phyloP scores from a whole-genome alignment of 2,888 invertebrate species.

The Agrilus mali region DNA sequence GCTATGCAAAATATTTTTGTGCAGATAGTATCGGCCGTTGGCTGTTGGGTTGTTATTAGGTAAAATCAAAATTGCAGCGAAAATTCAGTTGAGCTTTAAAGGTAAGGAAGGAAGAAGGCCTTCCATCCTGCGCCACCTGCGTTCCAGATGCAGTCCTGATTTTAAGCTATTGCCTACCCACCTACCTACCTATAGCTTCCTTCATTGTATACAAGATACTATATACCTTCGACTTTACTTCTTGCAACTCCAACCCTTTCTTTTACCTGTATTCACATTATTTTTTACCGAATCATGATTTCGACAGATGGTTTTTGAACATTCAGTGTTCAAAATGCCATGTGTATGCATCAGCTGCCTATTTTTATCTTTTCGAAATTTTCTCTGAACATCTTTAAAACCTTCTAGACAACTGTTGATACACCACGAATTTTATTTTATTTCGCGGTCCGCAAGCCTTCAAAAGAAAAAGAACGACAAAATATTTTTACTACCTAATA shows the following conservation, averaged over 20 bases:
- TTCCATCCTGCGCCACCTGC: slow-evolving; percentile 26
- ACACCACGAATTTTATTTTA: no score
- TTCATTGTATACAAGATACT: slow-evolving; percentile 7
- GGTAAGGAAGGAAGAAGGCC: slow-evolving; percentile 4
- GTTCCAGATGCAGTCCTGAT: slow-evolving; percentile 33
- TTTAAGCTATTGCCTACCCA: slow-evolving; percentile 27
- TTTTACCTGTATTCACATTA: slow-evolving; percentile 25
- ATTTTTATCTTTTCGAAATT: slow-evolving; percentile 19
- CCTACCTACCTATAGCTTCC: slow-evolving; percentile 30
- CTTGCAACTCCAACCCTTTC: slow-evolving; percentile 28
- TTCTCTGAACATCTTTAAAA: no score
- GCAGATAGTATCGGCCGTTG: no score
- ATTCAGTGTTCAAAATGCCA: slow-evolving; percentile 28
- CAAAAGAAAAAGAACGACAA: no score
- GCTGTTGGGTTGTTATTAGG: no score
- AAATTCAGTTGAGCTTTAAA: neutral
- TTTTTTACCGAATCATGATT: slow-evolving; percentile 32
- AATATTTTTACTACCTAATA: no score
- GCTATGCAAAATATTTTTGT: no score
- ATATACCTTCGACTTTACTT: slow-evolving; percentile 1
- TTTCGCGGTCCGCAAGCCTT: no score
- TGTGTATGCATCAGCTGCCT: slow-evolving; percentile 31
- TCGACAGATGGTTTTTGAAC: slow-evolving; percentile 29
- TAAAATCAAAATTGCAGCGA: no score
- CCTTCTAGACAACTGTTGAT: no score